Conservation (phyloP, 2,888 invertebrate genomes). For the Andrena haemorrhoa region DNA sequence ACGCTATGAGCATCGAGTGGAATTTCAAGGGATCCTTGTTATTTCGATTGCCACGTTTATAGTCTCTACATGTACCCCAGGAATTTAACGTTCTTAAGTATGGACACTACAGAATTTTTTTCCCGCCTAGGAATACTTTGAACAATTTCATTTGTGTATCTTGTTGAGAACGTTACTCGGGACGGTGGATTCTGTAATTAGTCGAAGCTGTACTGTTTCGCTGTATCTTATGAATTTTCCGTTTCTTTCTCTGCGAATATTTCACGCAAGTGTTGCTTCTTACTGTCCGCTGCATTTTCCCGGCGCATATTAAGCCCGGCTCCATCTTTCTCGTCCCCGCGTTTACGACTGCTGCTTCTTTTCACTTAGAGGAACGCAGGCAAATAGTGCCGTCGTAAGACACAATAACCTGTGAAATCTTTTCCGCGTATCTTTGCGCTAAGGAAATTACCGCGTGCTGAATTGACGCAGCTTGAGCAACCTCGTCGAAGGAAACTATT, state of each 20-base stretch:
- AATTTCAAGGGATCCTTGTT: conserved; percentile 37
- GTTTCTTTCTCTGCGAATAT: not conserved
- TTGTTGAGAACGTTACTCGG: not conserved
- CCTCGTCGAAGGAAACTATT: not conserved
- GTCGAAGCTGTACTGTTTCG: not conserved
- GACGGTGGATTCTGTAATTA: not conserved
- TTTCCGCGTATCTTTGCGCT: conserved; percentile 1
- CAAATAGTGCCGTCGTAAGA: conserved; percentile 30
- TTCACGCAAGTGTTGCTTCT: conserved; percentile 20
- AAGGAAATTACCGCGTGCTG: not conserved
- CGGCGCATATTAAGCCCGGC: conserved; percentile 10
- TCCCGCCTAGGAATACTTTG: not conserved
- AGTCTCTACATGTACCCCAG: conserved; percentile 1
- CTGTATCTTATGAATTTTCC: not conserved
- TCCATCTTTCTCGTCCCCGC: conserved; percentile 38
- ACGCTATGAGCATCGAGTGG: not conserved
- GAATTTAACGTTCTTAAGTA: not conserved
- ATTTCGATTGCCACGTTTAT: conserved; percentile 39
- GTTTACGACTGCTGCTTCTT: conserved; percentile 47
- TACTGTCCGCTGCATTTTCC: conserved; percentile 37
- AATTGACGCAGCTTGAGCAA: conserved; percentile 1
- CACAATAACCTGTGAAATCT: conserved; percentile 35
- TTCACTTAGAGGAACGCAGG: conserved; percentile 20
- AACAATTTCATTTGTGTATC: not conserved
- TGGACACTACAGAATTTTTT: not conserved